Evolutionary conservation across 37 sponge, comb jelly and placozoan genomes (phyloP), one percentile per base, ranked within the genome.

Genomic region (Ianthella basta): DNA sequence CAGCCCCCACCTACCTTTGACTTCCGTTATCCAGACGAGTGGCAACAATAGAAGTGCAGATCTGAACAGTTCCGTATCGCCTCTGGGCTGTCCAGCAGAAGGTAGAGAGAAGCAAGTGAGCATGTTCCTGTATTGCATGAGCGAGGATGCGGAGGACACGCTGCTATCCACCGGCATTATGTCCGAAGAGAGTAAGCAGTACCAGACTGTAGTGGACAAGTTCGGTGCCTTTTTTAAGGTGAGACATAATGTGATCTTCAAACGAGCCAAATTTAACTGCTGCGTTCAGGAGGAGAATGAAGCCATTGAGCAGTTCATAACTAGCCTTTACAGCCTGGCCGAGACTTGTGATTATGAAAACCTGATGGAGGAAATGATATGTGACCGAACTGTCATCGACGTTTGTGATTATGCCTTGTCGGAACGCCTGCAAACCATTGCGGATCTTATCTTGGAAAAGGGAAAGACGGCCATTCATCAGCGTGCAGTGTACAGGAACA

Each of bases 31-130:
- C 83, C 83, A 39, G 66, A 82, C 29, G 83, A 50, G 27, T 82
- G 82, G 83, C 39, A 35, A 15, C 65, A 29, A 20, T 82, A 66
- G 83, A 82, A 66, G 36, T 23, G 67, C 14, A 66, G 44, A 24
- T 82, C 63, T 30, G 67, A 82, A n/a, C 83, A 82, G 67, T 82
- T 66, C 36, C 83, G 83, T 38, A 15, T 65, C 15, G 83, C 83
- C 23, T 82, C 83, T 18, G 67, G 83, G 13, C 44, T 82, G 66
- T 36, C 39, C n/a, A 36, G 0, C 50, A 60, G 65, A 82, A 35
- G 27, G 5, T 18, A 63, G 29, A 32, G 38, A 60, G 14, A 8
- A 37, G n/a, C 65, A 82, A 40, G 82, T 82, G 15, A n/a, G 24
- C 40, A 63, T 10, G 41, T 40, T 82, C 21, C 82, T 82, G n/a